Evolutionary conservation across 2,113 vertebrate genomes (phyloP).

Genomic region (Anthoscopus minutus): DNA sequence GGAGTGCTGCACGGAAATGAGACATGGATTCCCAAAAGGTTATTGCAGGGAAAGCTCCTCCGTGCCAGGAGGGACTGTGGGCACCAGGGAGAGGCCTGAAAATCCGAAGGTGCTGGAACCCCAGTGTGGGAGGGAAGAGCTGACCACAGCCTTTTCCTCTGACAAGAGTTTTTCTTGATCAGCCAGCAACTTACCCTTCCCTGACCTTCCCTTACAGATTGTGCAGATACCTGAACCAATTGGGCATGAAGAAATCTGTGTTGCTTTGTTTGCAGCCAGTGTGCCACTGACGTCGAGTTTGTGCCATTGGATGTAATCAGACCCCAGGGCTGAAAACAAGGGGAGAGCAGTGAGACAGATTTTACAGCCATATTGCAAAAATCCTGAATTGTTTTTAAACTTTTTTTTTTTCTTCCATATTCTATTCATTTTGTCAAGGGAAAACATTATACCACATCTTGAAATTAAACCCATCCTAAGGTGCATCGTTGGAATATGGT

Average conservation of each 20-base stretch:
- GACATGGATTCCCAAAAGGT: not conserved
- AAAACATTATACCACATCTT: not conserved
- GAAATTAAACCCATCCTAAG: not conserved
- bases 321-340: not conserved
- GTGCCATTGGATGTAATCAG: not conserved
- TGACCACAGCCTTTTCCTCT: conserved; percentile 50
- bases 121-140: conserved; percentile 14
- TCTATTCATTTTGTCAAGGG: not conserved
- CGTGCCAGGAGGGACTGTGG: not conserved
- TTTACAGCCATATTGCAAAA: not conserved
- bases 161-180: not conserved
- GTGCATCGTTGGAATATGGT: not conserved
- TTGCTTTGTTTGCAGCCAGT: not conserved
- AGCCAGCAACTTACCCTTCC: not conserved
- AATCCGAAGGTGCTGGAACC: not conserved
- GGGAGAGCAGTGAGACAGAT: not conserved
- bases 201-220: conserved; percentile 56
- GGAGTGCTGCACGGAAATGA: not conserved
- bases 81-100: not conserved
- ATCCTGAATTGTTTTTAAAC: not conserved
- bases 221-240: conserved; percentile 22
- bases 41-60: not conserved
- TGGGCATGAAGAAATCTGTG: conserved; percentile 4
- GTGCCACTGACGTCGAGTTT: not conserved
- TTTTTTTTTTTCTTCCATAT: not conserved